phyloP scores from a whole-genome alignment of 1,140 invertebrate genomes.

The Cataglyphis hispanica region DNA sequence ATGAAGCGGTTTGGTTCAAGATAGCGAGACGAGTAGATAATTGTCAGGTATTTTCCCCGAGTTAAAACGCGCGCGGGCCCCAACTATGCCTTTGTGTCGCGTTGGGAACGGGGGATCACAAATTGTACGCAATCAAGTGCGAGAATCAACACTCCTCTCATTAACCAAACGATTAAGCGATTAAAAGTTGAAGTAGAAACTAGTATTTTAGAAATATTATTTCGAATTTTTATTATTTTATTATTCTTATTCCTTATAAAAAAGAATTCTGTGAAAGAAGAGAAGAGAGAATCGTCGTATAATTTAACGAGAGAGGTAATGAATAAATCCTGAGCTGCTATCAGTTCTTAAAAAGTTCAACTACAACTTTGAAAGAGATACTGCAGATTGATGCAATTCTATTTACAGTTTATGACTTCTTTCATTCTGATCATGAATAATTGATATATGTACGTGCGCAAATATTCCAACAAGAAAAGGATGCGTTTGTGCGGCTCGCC shows the following conservation, averaged over 20 bases:
- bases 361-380: too few species aligned
- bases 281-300: too few species aligned
- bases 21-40: constrained; percentile 57
- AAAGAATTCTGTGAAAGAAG: background rate
- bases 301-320: too few species aligned
- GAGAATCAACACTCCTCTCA: background rate
- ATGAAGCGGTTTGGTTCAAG: constrained; percentile 15
- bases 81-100: background rate
- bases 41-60: constrained; percentile 46
- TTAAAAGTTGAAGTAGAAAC: background rate
- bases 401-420: too few species aligned
- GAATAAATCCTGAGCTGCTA: too few species aligned
- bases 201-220: background rate
- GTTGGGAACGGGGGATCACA: constrained; percentile 4
- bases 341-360: too few species aligned
- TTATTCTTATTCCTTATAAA: background rate
- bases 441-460: background rate
- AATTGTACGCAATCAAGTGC: constrained; percentile 34
- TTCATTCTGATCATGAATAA: background rate
- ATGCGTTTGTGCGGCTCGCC: background rate
- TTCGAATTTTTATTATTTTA: background rate
- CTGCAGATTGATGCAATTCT: too few species aligned
- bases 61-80: background rate
- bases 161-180: constrained; percentile 8
- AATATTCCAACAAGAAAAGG: background rate